These are phyloP conservation scores for Acyrthosiphon pisum DNA, from an alignment of 1,140 invertebrate genomes.

Conservation along the genomic window DNA sequence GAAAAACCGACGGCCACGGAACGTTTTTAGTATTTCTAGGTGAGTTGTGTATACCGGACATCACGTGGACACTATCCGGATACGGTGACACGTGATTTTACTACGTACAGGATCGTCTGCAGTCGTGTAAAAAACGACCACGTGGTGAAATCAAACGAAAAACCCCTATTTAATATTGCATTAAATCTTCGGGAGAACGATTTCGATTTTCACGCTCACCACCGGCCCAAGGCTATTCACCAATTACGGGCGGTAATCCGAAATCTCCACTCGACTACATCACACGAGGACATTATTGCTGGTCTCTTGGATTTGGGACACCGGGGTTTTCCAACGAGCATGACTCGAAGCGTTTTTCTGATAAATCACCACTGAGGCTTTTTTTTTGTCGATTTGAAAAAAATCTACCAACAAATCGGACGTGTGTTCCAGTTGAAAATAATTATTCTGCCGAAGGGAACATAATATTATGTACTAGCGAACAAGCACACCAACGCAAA, in stretches of 20 bases:
- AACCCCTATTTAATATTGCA: neutral
- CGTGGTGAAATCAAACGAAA: neutral
- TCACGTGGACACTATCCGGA: neutral
- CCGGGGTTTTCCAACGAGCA: neutral
- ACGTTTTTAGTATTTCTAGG: neutral
- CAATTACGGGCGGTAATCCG: neutral
- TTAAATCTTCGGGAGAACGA: neutral
- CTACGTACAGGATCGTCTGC: too few relatives aligned
- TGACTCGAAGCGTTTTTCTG: neutral
- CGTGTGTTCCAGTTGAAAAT: neutral
- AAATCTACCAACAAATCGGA: neutral
- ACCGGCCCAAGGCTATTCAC: neutral
- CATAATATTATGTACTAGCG: neutral
- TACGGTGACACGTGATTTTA: neutral
- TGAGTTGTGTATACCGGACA: neutral
- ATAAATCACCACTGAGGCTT: neutral
- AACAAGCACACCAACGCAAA: neutral
- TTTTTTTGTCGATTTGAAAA: neutral
- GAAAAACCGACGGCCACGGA: too few relatives aligned
- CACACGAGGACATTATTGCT: neutral
- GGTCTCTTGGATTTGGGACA: neutral
- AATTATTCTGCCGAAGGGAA: neutral
- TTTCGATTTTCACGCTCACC: neutral
- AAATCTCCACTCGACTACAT: neutral
- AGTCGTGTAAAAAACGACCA: neutral